Percentiles rank a stretch among this genome's conserved stretches.
Evolutionary conservation across 2,888 invertebrate species (phyloP).

Genomic region (Chirona hameri): DNA sequence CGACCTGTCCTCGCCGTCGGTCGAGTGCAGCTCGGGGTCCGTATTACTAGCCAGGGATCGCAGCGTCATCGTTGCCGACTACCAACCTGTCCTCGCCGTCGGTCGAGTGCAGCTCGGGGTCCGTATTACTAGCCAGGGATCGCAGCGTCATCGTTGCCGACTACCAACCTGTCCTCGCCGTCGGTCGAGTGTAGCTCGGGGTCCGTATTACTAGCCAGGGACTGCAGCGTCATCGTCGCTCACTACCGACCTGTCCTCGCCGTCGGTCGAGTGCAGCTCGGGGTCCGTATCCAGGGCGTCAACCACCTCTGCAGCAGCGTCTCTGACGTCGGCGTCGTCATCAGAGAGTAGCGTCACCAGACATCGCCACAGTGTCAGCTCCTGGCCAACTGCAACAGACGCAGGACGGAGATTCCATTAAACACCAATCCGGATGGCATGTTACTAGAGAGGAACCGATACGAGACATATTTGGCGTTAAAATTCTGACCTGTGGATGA

Average conservation of each 20-base stretch:
- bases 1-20: background rate
- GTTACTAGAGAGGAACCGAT: no score
- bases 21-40: background rate
- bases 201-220: background rate
- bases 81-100: background rate
- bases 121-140: background rate
- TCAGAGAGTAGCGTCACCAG: slow-evolving; percentile 41
- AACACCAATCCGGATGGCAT: no score
- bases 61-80: no score
- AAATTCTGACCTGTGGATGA: no score
- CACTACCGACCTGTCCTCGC: background rate
- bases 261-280: background rate
- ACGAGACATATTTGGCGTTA: no score
- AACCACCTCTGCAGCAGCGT: slow-evolving; percentile 33
- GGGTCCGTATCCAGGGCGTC: background rate
- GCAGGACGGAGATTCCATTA: no score
- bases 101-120: background rate
- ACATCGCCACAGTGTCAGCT: slow-evolving; percentile 38
- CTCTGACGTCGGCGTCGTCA: slow-evolving; percentile 34
- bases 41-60: background rate
- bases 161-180: background rate
- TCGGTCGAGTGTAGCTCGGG: background rate
- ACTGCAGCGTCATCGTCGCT: no score
- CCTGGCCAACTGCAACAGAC: background rate
- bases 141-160: no score